Conservation (phyloP, 2,797 vertebrate genomes). For the Neosilurus hyrtlii region DNA sequence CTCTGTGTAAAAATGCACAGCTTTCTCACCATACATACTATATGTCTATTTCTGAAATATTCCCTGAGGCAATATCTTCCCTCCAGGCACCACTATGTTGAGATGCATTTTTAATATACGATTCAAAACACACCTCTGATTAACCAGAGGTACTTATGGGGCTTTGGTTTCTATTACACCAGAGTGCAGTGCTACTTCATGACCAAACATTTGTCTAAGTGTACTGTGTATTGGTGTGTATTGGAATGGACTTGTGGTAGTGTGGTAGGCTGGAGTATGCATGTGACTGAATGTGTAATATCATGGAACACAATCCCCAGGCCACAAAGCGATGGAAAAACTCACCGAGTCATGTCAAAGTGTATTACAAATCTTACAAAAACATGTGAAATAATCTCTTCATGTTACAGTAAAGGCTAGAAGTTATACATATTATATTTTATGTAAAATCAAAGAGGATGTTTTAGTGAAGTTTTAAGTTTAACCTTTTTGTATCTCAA, state of each 20-base stretch:
- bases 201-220: background rate
- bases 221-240: background rate
- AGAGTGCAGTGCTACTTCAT: constrained; percentile 29
- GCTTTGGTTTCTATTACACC: constrained; percentile 44
- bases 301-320: constrained; percentile 11
- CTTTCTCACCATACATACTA: constrained; percentile 5
- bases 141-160: constrained; percentile 41
- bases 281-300: constrained; percentile 3
- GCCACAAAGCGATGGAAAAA: constrained; percentile 11
- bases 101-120: constrained; percentile 59
- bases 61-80: constrained; percentile 53
- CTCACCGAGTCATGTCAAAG: constrained; percentile 2
- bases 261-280: background rate
- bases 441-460: background rate
- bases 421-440: background rate
- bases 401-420: background rate
- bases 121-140: constrained; percentile 51
- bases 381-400: background rate
- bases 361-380: background rate
- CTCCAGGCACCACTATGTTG: constrained; percentile 54
- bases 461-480: background rate
- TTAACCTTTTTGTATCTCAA: background rate
- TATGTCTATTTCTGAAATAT: constrained; percentile 49
- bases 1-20: constrained; percentile 44
- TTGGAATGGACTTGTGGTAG: background rate